A percentile compares a stretch with the other conserved stretches of the same genome.
phyloP scores from a whole-genome alignment of 2,113 vertebrate genomes.

The pig (Sus scrofa) region DNA sequence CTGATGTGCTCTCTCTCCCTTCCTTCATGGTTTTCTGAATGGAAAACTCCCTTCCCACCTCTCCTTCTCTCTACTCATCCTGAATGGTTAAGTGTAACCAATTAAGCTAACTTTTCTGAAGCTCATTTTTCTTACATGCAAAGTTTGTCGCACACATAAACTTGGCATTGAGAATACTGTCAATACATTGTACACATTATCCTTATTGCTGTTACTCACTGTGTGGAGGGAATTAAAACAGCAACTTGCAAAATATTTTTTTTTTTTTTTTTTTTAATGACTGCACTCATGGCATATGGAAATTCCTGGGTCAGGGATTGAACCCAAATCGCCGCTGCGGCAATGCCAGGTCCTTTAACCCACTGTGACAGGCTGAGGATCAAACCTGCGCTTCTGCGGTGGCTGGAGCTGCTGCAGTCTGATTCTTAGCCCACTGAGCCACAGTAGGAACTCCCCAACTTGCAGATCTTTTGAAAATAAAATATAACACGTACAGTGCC shows the following conservation, averaged over 20 bases:
- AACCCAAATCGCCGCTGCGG: too few species aligned
- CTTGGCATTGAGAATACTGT: not conserved
- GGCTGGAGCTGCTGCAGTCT: too few species aligned
- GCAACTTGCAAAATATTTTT: not conserved
- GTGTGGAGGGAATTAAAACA: not conserved
- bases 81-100: not conserved
- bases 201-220: not conserved
- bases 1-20: fast-evolving
- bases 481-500: not conserved
- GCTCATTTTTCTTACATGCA: not conserved
- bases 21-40: not conserved
- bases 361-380: too few species aligned
- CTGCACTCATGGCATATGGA: too few species aligned
- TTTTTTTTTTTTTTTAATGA: too few species aligned
- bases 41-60: not conserved
- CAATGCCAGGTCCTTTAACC: too few species aligned
- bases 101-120: not conserved
- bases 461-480: not conserved
- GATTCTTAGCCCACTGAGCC: too few species aligned
- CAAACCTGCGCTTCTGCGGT: too few species aligned
- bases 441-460: not conserved
- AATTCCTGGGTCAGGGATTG: too few species aligned
- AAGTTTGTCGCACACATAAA: not conserved
- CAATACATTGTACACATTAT: not conserved
- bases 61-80: not conserved